These are phyloP conservation scores for Metacarcinus magister DNA, from an alignment of 2,888 invertebrate genomes.

Conservation along the genomic window DNA sequence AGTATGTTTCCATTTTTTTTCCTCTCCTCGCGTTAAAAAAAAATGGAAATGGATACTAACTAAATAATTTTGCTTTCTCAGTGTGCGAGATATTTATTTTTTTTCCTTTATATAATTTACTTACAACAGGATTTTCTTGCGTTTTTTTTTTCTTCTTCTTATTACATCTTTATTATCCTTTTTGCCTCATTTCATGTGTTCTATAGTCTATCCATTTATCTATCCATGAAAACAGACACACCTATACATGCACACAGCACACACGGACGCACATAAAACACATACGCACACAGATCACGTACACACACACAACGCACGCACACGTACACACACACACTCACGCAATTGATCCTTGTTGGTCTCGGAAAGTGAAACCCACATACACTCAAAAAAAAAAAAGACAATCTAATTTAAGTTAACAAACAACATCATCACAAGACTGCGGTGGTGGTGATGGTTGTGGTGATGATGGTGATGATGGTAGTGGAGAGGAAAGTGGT, in stretches of 20 bases:
- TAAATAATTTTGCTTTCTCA: background rate
- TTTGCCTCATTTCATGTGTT: too few relatives aligned
- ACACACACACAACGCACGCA: conserved; percentile 8
- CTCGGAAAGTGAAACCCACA: background rate
- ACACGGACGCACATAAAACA: background rate
- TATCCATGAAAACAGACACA: background rate
- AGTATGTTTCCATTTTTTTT: background rate
- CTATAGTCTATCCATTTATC: background rate
- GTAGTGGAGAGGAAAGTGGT: background rate
- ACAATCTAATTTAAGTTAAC: background rate
- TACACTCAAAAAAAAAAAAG: background rate
- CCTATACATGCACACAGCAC: too few relatives aligned
- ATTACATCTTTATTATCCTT: background rate
- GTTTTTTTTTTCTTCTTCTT: background rate
- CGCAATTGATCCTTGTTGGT: background rate
- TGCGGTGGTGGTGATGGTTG: background rate
- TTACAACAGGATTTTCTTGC: background rate
- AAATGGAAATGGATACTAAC: background rate
- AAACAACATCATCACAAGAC: background rate
- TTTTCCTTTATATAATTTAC: background rate
- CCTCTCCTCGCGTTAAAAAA: background rate
- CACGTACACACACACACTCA: background rate
- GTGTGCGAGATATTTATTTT: background rate
- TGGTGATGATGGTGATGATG: too few relatives aligned
- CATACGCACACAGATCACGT: background rate